Evolutionary conservation across 2,888 invertebrate genomes (phyloP).

Genomic region (Hanleya hanleyi): DNA sequence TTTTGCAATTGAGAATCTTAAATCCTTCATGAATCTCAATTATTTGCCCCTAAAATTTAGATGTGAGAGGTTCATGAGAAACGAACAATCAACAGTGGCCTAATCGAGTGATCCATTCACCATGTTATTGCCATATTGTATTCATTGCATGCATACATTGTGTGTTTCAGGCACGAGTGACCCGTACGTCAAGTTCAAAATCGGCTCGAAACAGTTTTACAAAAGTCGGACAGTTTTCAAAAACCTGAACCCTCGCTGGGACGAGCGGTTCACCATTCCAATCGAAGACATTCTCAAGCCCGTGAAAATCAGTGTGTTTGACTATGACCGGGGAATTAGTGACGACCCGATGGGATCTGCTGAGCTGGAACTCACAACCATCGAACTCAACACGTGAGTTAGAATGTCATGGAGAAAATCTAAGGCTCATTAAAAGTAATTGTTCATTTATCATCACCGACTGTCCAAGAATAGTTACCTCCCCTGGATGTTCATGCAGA

Average conservation of each 20-base stretch:
- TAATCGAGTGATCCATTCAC: no score
- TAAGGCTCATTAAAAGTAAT: neutral
- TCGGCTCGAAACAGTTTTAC: constrained; percentile 88
- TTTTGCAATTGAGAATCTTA: no score
- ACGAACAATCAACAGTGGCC: no score
- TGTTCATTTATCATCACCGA: no score
- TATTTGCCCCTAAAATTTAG: no score
- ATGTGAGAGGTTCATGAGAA: no score
- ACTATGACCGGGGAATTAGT: constrained; percentile 95
- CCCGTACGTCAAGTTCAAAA: constrained; percentile 97
- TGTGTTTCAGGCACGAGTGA: constrained; percentile 86
- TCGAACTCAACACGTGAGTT: constrained; percentile 81
- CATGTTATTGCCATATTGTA: no score
- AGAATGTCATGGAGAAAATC: neutral
- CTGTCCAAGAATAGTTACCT: no score
- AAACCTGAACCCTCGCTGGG: constrained; percentile 98
- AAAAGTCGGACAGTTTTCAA: constrained; percentile 95
- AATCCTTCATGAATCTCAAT: neutral
- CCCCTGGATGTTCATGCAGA: no score
- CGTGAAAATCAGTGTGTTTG: constrained; percentile 81
- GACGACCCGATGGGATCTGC: constrained; percentile 99
- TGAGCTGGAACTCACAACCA: constrained; percentile 85
- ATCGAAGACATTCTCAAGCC: constrained; percentile 68
- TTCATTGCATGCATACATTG: no score
- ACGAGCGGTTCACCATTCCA: constrained; percentile 92